Base-by-base conservation (phyloP, 2,113 vertebrate genomes). In the Rhea pennata region DNA sequence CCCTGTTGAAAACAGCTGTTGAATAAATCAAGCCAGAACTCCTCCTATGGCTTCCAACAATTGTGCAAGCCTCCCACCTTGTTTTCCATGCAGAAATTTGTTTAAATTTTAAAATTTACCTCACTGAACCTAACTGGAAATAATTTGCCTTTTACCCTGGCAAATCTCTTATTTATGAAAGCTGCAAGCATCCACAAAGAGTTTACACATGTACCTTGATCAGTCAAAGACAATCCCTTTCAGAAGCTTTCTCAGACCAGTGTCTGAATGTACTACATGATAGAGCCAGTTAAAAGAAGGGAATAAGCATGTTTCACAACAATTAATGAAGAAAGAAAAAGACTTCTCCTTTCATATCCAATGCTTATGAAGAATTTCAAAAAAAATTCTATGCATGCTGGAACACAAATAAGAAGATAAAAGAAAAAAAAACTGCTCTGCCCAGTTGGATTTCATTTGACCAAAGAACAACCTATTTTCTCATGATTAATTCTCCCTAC, bases 381-480 rank as follows among this genome's bases (percentile, higher is more conserved):
- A 59, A 83, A 29, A 10, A 7, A 40, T 79, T 91, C 74, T 89
- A 48, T 36, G 62, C 15, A 2, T 31, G n/a, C n/a, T 87, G 71
- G 33, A 91, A 79, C 48, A 91, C 39, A 82, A 84, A 69, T 20
- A 46, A n/a, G 83, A 70, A 81, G 86, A 89, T 87, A 69, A 93
- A 91, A 92, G 51, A 56, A 53, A 82, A 58, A 31, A 64, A 22
- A 4, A 19, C 54, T 75, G 69, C 29, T 75, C 88, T 93, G 83
- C 56, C 73, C 42, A 69, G 73, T 40, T 88, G 86, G 86, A 65
- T 92, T 88, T 84, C 24, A 53, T 82, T 65, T 65, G 90, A 74
- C 86, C 88, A 71, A 92, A 78, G 46, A 79, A 65, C 26, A 39
- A 51, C 24, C 39, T 39, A 80, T 92, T 86, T 75, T 76, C 62